Percentiles rank a stretch among this genome's conserved stretches.
These are phyloP conservation scores for Platypus cylindrus DNA, from an alignment of 2,888 invertebrate genomes.

Conservation along the genomic window DNA sequence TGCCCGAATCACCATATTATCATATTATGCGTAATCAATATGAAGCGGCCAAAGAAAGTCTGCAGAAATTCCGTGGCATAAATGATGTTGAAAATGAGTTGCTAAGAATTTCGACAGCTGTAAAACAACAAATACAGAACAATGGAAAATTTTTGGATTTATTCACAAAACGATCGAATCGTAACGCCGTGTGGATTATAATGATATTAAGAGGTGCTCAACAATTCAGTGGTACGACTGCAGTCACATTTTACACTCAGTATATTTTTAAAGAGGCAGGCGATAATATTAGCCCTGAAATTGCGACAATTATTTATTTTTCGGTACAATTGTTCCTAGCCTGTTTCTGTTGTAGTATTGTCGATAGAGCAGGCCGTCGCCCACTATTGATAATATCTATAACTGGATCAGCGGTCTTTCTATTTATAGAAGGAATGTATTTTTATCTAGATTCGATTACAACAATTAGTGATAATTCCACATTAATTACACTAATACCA, in stretches of 20 bases:
- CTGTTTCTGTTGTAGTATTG: slow-evolving; percentile 42
- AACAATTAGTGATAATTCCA: slow-evolving; percentile 27
- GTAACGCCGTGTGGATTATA: slow-evolving; percentile 50
- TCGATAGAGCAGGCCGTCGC: slow-evolving; percentile 43
- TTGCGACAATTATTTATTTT: slow-evolving; percentile 28
- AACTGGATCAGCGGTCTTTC: slow-evolving; percentile 32
- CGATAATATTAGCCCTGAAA: slow-evolving; percentile 33
- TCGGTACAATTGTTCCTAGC: slow-evolving; percentile 44
- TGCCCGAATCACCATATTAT: slow-evolving; percentile 49
- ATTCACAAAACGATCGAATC: slow-evolving; percentile 42
- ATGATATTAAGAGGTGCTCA: slow-evolving; percentile 44
- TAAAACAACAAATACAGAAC: slow-evolving; percentile 35
- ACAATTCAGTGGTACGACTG: slow-evolving; percentile 46
- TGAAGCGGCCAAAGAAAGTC: slow-evolving; percentile 36
- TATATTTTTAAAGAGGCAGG: slow-evolving; percentile 35
- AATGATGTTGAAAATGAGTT: slow-evolving; percentile 38
- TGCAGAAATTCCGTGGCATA: slow-evolving; percentile 38
- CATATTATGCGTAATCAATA: slow-evolving; percentile 33
- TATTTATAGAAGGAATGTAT: slow-evolving; percentile 35
- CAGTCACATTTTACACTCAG: slow-evolving; percentile 49
- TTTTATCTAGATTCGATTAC: slow-evolving; percentile 35
- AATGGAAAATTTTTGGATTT: slow-evolving; percentile 44
- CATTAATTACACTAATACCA: slow-evolving; percentile 37
- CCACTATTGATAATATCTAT: slow-evolving; percentile 41
- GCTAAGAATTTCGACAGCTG: slow-evolving; percentile 25